Evolutionary conservation across 2,113 vertebrate species (phyloP), one percentile per base, ranked within the genome.

Genomic region (Stegastes partitus): DNA sequence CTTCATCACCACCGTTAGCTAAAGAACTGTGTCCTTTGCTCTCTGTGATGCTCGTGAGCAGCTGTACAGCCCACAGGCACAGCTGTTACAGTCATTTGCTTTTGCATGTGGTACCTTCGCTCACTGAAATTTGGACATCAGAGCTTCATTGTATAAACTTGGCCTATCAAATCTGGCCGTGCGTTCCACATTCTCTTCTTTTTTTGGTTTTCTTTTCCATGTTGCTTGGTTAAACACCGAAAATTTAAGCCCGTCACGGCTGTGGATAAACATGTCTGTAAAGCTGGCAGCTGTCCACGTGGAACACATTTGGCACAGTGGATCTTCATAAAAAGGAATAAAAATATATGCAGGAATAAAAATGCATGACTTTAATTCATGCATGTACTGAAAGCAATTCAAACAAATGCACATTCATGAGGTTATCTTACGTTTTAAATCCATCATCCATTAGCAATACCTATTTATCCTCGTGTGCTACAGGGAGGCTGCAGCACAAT

Each of bases 191-290:
- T 47, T 18, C 18, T 47, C 44, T 47, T 47, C 44, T 47, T 26
- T 51, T 12, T 50, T n/a, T n/a, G n/a, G 44, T 37, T 57, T 58
- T 25, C 39, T 49, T 14, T 70, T 58, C 18, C 15, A 58, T 23
- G n/a, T 37, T 22, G 31, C 21, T n/a, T 11, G 47, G 34, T 28
- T 11, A 44, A 62, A 42, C 37, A n/a, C 28, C 26, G 15, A 37
- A 31, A 26, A 18, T n/a, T 56, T 15, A 11, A 66, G 21, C 22
- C 57, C 21, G 42, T 34, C 19, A 8, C 12, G 14, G 70, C 39
- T 18, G 51, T 34, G 23, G 18, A 62, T 53, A 28, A 73, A 62
- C 69, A 62, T 14, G 16, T 63, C 11, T 65, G 42, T 3, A 34
- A 47, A 47, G 45, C 45, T 47, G 45, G 45, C 45, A 47, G 45